A percentile compares a stretch with the other conserved stretches of the same genome.
phyloP scores from a whole-genome alignment of 2,888 invertebrate genomes.

The Hoplodrina blanda region DNA sequence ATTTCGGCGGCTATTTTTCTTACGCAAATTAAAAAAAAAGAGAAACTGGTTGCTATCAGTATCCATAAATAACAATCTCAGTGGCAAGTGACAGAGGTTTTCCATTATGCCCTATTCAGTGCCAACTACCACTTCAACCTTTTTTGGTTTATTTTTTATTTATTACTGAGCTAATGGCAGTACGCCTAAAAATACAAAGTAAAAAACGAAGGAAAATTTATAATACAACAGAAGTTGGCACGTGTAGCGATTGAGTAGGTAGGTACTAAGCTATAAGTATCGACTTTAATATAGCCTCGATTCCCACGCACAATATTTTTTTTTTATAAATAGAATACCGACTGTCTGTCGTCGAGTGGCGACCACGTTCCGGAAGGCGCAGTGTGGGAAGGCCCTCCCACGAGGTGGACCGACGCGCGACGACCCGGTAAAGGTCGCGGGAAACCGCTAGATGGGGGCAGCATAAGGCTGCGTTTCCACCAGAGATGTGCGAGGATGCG shows the following conservation, averaged over 20 bases:
- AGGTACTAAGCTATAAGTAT: not conserved
- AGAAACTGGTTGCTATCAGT: slow-evolving; percentile 38
- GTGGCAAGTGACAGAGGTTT: slow-evolving; percentile 60
- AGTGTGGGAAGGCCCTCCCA: too few species aligned
- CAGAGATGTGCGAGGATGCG: too few species aligned
- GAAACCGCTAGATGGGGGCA: too few species aligned
- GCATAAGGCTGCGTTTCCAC: too few species aligned
- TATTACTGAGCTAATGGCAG: slow-evolving; percentile 29
- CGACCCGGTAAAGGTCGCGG: too few species aligned
- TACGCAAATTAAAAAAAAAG: slow-evolving; percentile 51
- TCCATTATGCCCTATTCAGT: slow-evolving; percentile 57
- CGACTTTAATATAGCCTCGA: not conserved
- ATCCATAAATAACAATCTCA: slow-evolving; percentile 54
- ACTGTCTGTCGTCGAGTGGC: too few species aligned
- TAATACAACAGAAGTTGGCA: slow-evolving; percentile 7
- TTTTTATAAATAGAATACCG: not conserved
- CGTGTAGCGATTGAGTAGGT: not conserved
- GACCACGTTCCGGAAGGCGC: too few species aligned
- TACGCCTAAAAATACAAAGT: slow-evolving; percentile 32
- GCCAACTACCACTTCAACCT: slow-evolving; percentile 51
- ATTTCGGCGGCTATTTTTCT: slow-evolving; percentile 17
- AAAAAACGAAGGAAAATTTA: slow-evolving; percentile 9
- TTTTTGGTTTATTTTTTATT: slow-evolving; percentile 49
- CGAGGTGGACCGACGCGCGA: too few species aligned
- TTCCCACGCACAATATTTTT: not conserved